Conservation (phyloP, 2,113 vertebrate genomes). For the Atrichornis clamosus region DNA sequence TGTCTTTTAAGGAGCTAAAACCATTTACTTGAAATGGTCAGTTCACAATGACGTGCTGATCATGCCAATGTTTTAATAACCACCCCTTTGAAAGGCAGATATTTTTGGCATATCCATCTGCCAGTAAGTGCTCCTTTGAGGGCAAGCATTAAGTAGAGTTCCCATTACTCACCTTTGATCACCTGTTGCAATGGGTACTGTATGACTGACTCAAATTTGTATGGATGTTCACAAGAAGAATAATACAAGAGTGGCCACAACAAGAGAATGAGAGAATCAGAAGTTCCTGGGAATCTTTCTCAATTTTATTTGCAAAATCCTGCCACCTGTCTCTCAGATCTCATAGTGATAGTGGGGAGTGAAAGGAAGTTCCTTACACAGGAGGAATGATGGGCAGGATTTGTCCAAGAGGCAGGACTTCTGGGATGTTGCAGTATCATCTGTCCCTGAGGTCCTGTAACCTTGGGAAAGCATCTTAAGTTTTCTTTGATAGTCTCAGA, state of each 20-base stretch:
- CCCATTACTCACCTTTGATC: background rate
- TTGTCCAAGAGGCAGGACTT: background rate
- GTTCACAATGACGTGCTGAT: background rate
- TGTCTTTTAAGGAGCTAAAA: background rate
- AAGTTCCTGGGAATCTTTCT: background rate
- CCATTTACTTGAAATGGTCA: background rate
- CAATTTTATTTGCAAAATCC: background rate
- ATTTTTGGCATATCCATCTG: background rate
- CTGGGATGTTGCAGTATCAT: background rate
- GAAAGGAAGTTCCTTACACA: background rate
- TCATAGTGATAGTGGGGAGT: background rate
- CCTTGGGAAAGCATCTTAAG: background rate
- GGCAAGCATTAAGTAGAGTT: background rate
- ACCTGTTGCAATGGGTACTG: background rate
- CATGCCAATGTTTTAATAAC: background rate
- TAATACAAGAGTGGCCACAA: background rate
- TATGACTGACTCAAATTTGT: background rate
- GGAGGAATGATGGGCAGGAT: background rate
- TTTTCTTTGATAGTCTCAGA: background rate
- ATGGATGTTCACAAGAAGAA: background rate
- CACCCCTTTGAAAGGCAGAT: background rate
- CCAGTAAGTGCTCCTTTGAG: background rate
- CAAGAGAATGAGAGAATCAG: background rate
- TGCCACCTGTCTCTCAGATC: background rate
- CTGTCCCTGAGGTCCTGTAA: background rate